A percentile compares a stretch with the other conserved stretches of the same genome.
These are phyloP conservation scores for Leptinotarsa defecta DNA, from an alignment of 1,140 invertebrate genomes.

Conservation along the genomic window DNA sequence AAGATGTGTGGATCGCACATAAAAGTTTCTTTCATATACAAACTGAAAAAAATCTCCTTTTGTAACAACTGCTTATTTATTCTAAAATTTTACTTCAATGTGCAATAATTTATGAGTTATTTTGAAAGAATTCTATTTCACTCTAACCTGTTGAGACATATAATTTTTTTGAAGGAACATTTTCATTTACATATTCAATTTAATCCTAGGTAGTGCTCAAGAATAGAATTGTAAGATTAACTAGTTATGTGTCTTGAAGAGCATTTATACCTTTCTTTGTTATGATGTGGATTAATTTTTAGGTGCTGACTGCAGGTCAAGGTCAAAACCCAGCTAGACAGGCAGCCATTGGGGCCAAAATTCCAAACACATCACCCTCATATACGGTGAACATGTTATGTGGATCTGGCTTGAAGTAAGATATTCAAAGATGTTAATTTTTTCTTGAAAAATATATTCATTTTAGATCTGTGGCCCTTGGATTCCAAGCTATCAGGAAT, in stretches of 20 bases:
- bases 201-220: not conserved
- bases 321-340: slow-evolving; percentile 88
- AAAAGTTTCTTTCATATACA: too few species aligned
- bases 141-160: too few species aligned
- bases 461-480: slow-evolving; percentile 70
- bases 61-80: too few species aligned
- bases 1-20: too few species aligned
- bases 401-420: slow-evolving; percentile 81
- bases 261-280: not conserved
- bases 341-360: slow-evolving; percentile 76
- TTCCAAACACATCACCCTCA: slow-evolving; percentile 75
- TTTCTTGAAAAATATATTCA: slow-evolving; percentile 18
- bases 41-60: too few species aligned
- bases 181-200: too few species aligned
- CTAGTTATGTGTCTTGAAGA: not conserved
- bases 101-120: too few species aligned
- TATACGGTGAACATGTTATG: slow-evolving; percentile 84
- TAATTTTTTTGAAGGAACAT: too few species aligned
- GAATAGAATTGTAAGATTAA: slow-evolving; percentile 1
- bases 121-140: too few species aligned
- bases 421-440: not conserved
- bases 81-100: too few species aligned
- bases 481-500: slow-evolving; percentile 70
- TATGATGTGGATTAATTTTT: slow-evolving; percentile 41
- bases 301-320: slow-evolving; percentile 72